Percentiles rank a stretch among this genome's conserved stretches.
These are phyloP conservation scores for Drosophila pegasa DNA, from an alignment of 2,888 invertebrate genomes.

Conservation along the genomic window DNA sequence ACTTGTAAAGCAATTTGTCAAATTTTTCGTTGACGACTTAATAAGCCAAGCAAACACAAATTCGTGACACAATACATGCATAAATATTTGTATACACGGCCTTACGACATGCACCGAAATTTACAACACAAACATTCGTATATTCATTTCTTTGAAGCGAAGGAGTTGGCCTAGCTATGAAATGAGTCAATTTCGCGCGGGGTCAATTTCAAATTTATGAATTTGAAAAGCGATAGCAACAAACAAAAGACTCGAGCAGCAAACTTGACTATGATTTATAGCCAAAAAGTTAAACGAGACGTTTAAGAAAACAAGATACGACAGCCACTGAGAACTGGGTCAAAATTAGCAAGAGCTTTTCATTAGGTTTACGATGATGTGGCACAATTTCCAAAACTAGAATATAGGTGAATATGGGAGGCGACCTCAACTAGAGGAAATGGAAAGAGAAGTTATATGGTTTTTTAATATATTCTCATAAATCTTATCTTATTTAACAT, in stretches of 20 bases:
- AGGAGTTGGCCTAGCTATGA: conserved; percentile 8
- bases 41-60: conserved; percentile 37
- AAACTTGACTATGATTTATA: conserved; percentile 68
- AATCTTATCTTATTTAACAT: not conserved
- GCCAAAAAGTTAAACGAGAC: conserved; percentile 29
- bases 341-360: conserved; percentile 67
- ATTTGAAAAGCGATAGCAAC: conserved; percentile 52
- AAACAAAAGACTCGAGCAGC: conserved; percentile 50
- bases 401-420: not conserved
- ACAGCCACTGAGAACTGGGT: conserved; percentile 70
- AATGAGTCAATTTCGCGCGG: conserved; percentile 42
- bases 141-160: conserved; percentile 37
- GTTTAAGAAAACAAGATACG: conserved; percentile 42
- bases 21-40: conserved; percentile 49
- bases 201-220: conserved; percentile 63
- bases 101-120: conserved; percentile 35
- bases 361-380: conserved; percentile 32
- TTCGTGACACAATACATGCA: conserved; percentile 47
- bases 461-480: conserved; percentile 1
- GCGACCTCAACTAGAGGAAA: not conserved
- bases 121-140: conserved; percentile 21
- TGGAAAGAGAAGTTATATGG: not conserved
- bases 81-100: conserved; percentile 8
- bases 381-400: conserved; percentile 18
- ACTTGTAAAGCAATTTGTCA: conserved; percentile 57